A percentile compares a stretch with the other conserved stretches of the same genome.
phyloP scores from a whole-genome alignment of 2,888 invertebrate genomes.

The Diarsia dahlii region DNA sequence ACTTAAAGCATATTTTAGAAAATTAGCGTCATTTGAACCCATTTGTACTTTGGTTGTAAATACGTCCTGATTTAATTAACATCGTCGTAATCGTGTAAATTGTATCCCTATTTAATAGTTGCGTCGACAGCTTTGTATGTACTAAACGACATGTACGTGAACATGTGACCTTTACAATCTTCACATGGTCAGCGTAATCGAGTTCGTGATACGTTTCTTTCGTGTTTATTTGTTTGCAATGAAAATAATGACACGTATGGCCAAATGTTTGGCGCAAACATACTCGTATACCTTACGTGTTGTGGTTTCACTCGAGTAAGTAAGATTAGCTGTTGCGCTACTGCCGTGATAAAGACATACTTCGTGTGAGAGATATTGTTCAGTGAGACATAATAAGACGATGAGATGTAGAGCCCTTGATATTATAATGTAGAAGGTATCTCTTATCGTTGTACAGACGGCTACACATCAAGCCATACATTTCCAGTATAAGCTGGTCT shows the following conservation, averaged over 20 bases:
- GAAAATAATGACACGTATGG: slow-evolving; percentile 55
- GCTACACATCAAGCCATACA: no score
- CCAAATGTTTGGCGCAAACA: slow-evolving; percentile 48
- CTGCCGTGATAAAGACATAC: background rate
- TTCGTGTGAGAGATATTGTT: background rate
- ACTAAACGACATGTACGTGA: slow-evolving; percentile 3
- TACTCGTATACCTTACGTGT: background rate
- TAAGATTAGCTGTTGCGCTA: slow-evolving; percentile 17
- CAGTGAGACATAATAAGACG: background rate
- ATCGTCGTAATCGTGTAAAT: slow-evolving; percentile 4
- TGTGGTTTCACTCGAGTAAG: slow-evolving; percentile 30
- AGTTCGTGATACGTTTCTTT: slow-evolving; percentile 61
- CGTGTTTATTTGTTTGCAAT: slow-evolving; percentile 56
- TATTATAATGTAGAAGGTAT: background rate
- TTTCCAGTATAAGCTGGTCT: no score
- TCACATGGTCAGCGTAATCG: slow-evolving; percentile 56
- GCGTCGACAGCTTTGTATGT: slow-evolving; percentile 19
- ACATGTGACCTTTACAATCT: slow-evolving; percentile 48
- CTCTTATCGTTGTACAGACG: background rate
- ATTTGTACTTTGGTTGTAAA: slow-evolving; percentile 10
- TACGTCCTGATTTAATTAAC: slow-evolving; percentile 5
- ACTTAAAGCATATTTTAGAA: slow-evolving; percentile 4
- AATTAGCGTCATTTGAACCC: background rate
- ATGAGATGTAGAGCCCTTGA: background rate
- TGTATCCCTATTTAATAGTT: slow-evolving; percentile 9